Evolutionary conservation across 2,113 vertebrate genomes (phyloP).

Genomic region (Brachyhypopomus gauderio): DNA sequence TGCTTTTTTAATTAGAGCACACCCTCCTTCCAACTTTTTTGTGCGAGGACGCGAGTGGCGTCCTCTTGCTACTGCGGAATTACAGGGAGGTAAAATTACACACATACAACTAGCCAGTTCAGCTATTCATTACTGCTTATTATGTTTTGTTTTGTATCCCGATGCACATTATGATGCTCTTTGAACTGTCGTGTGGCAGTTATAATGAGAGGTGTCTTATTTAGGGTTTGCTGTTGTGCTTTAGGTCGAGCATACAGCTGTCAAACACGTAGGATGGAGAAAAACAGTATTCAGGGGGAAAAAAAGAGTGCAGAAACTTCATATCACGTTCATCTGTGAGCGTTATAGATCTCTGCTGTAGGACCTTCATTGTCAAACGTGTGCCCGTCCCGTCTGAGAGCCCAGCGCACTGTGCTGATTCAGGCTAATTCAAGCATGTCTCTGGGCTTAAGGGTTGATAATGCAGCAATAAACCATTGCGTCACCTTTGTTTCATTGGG

Average conservation of each 20-base stretch:
- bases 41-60: not conserved
- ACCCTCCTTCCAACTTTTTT: not conserved
- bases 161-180: conserved; percentile 8
- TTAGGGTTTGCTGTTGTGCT: conserved; percentile 1
- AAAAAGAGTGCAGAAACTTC: not conserved
- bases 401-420: conserved; percentile 22
- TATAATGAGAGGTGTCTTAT: not conserved
- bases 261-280: not conserved
- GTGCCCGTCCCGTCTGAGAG: not conserved
- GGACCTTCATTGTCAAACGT: not conserved
- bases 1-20: conserved; percentile 67
- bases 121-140: conserved; percentile 27
- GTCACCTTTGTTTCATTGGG: conserved; percentile 40
- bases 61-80: conserved; percentile 5
- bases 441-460: conserved; percentile 25
- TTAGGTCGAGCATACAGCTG: not conserved
- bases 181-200: not conserved
- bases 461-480: conserved; percentile 36
- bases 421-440: conserved; percentile 32
- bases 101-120: conserved; percentile 6
- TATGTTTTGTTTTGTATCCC: conserved; percentile 22
- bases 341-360: not conserved
- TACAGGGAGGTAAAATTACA: conserved; percentile 39
- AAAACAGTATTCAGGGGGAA: not conserved
- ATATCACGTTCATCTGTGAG: not conserved